phyloP scores from a whole-genome alignment of 1,140 invertebrate genomes.

The Drosophila kanapiae region DNA sequence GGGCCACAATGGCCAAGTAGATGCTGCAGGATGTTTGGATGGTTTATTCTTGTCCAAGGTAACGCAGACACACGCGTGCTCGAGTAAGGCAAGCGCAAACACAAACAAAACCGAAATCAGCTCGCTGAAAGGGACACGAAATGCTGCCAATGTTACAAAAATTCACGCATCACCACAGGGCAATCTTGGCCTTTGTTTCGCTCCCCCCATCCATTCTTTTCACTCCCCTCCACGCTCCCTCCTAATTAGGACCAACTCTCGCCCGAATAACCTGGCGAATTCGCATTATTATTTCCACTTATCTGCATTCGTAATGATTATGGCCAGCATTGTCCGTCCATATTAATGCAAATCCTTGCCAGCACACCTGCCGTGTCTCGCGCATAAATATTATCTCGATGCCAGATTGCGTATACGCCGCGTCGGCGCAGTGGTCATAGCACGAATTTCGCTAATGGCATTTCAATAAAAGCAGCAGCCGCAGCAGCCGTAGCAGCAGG shows the following conservation, averaged over 20 bases:
- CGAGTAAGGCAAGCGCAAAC: constrained; percentile 23
- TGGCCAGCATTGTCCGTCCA: constrained; percentile 64
- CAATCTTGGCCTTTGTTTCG: constrained; percentile 42
- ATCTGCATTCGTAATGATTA: constrained; percentile 46
- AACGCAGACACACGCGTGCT: constrained; percentile 48
- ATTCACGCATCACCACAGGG: constrained; percentile 47
- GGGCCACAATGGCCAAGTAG: constrained; percentile 44
- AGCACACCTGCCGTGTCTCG: constrained; percentile 11
- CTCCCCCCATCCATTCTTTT: constrained; percentile 1
- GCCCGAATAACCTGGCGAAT: constrained; percentile 44
- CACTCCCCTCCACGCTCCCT: background rate
- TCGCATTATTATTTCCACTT: constrained; percentile 35
- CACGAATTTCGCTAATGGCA: constrained; percentile 70
- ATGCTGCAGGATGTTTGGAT: constrained; percentile 44
- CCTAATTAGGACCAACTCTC: constrained; percentile 63
- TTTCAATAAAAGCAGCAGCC: constrained; percentile 63
- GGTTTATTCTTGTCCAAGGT: constrained; percentile 56
- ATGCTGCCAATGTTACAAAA: constrained; percentile 50
- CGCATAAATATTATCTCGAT: constrained; percentile 41
- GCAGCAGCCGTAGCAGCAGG: constrained; percentile 11
- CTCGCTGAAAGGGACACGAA: constrained; percentile 29
- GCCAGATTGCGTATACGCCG: constrained; percentile 72
- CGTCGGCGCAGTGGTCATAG: constrained; percentile 34
- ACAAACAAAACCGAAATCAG: constrained; percentile 44
- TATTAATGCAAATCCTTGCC: constrained; percentile 64